A percentile compares a stretch with the other conserved stretches of the same genome.
Evolutionary conservation across 2,888 invertebrate species (phyloP).

Genomic region (Dioctria rufipes): DNA sequence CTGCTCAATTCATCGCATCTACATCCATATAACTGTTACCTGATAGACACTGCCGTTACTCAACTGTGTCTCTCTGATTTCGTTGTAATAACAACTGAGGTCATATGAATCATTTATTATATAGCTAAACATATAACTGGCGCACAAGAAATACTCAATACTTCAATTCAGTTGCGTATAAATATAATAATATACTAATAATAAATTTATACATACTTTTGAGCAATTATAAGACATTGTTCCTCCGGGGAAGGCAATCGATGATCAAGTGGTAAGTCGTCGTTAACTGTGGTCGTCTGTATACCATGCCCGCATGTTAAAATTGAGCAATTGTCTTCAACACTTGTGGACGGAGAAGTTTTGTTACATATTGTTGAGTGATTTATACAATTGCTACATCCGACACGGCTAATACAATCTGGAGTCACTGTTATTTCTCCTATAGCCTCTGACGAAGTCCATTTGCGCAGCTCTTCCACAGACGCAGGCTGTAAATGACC

Average conservation of each 20-base stretch:
- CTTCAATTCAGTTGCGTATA: no score
- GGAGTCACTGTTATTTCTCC: conserved; percentile 87
- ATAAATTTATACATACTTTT: conserved; percentile 77
- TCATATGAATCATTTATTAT: no score
- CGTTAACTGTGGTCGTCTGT: conserved; percentile 63
- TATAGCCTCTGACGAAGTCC: conserved; percentile 81
- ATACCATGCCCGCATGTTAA: conserved; percentile 5
- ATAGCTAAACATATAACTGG: no score
- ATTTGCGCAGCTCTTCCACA: conserved; percentile 84
- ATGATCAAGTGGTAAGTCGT: conserved; percentile 81
- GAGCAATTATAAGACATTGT: conserved; percentile 85
- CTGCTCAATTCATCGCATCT: no score
- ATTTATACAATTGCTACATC: conserved; percentile 53
- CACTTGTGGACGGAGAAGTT: conserved; percentile 7
- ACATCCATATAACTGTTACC: no score
- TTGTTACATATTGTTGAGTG: conserved; percentile 7
- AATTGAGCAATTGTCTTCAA: conserved; percentile 27
- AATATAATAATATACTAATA: not conserved
- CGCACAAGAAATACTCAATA: no score
- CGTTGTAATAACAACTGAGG: no score
- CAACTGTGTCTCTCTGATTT: no score
- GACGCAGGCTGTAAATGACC: conserved; percentile 80
- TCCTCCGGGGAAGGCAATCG: conserved; percentile 91
- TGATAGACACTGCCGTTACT: no score
- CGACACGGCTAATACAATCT: conserved; percentile 80